Evolutionary conservation across 2,797 vertebrate genomes (phyloP), one percentile per base, ranked within the genome.

Genomic region (Macrochelys suwanniensis): DNA sequence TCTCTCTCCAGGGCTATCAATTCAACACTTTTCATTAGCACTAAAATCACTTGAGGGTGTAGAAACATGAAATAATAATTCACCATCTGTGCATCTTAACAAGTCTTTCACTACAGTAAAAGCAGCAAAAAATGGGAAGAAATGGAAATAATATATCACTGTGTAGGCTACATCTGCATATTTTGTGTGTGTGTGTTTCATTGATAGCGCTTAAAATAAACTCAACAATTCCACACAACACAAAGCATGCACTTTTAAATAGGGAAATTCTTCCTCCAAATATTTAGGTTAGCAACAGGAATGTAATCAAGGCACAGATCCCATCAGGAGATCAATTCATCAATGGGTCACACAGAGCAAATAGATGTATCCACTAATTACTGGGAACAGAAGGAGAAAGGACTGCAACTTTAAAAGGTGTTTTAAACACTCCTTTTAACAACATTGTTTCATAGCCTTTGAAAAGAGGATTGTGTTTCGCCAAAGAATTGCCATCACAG

Each of bases 391-490:
- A 76, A 96, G 23, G 89, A 92, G 93, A 94, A 97, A 88, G 77
- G 89, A 37, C 50, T 28, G 54, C 45, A 77, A 89, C 65, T 85
- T 93, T 76, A 96, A 95, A 92, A 95, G 74, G 91, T 94, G 89
- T 91, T 95, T 95, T 84, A 87, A 94, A 86, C 61, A 68, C 84
- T 90, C 76, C 49, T 95, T 95, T 95, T 89, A 95, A 95, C 86
- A 93, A 80, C 87, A 88, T 96, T 16, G 59, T 31, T 93, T 95
- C 93, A 92, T 94, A 95, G 68, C 83, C 83, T 61, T 92, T 94
- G 89, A 89, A 87, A 92, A 94, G 37, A 71, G n/a, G 37, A 91
- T 88, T 93, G 89, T 95, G 92, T 87, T 76, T 91, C 87, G 87
- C 3, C 59, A 45, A 89, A 89, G 61, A 93, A 56, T 80, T 74